Evolutionary conservation across 2,797 vertebrate genomes (phyloP).

Genomic region (Nyctibius grandis): DNA sequence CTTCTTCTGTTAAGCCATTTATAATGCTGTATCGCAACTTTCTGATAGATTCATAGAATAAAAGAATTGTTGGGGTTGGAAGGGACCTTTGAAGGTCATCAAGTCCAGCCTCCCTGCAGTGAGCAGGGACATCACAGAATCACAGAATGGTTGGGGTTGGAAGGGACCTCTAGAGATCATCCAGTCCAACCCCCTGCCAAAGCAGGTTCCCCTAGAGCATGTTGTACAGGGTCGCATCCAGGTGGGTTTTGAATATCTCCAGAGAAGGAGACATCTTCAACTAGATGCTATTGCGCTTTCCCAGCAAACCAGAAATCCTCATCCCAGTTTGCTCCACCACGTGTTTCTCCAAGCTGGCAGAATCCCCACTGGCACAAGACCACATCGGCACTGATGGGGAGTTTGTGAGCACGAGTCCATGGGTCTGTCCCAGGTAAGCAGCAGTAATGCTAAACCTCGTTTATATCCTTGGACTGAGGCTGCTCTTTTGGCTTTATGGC

Average conservation of each 20-base stretch:
- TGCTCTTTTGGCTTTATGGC: neutral
- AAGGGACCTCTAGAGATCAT: too few relatives aligned
- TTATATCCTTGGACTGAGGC: rapidly evolving
- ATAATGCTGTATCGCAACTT: neutral
- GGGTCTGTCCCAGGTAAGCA: neutral
- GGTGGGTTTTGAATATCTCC: too few relatives aligned
- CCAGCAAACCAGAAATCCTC: neutral
- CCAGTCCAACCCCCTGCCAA: too few relatives aligned
- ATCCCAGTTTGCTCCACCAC: rapidly evolving
- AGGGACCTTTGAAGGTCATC: neutral
- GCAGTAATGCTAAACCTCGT: rapidly evolving
- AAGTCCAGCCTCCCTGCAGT: neutral
- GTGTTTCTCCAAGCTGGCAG: neutral
- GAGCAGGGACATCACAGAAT: neutral
- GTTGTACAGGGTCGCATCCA: too few relatives aligned
- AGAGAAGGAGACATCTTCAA: too few relatives aligned
- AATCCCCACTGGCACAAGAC: neutral
- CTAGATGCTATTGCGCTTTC: neutral
- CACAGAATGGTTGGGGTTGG: too few relatives aligned
- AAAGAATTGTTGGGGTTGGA: neutral
- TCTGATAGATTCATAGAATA: neutral
- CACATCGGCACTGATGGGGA: rapidly evolving
- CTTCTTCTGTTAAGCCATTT: neutral
- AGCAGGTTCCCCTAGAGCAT: too few relatives aligned
- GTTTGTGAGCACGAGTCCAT: neutral